Conservation (phyloP, 2,797 vertebrate species). For the Orestias chungarensis region DNA sequence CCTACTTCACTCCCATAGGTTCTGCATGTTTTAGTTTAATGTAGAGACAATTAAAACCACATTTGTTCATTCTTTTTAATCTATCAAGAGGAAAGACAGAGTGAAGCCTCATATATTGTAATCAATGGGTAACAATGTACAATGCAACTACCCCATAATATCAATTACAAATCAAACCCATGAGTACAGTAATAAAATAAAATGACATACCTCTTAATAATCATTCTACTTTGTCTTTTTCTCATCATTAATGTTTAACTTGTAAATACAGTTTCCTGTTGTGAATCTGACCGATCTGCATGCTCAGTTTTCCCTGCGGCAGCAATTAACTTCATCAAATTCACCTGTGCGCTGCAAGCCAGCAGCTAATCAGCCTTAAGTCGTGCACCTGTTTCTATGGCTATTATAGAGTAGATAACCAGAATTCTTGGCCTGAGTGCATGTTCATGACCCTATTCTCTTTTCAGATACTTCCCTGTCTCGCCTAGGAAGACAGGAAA, state of each 20-base stretch:
- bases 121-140: background rate
- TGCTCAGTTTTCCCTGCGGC: too few species aligned
- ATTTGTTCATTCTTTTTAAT: background rate
- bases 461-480: too few species aligned
- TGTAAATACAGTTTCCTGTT: too few species aligned
- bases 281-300: too few species aligned
- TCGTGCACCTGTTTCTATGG: too few species aligned
- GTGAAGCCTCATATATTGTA: background rate
- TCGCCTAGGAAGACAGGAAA: too few species aligned
- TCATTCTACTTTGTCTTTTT: background rate
- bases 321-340: too few species aligned
- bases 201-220: background rate
- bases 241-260: background rate
- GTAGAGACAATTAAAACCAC: constrained; percentile 6
- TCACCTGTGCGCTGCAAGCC: too few species aligned
- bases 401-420: too few species aligned
- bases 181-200: background rate
- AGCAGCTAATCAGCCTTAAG: too few species aligned
- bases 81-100: background rate
- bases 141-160: background rate
- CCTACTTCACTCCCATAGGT: constrained; percentile 14
- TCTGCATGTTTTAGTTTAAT: constrained; percentile 5
- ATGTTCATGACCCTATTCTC: too few species aligned
- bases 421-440: too few species aligned
- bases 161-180: background rate